Evolutionary conservation across 2,113 vertebrate species (phyloP).

Genomic region (Narcine bancroftii): DNA sequence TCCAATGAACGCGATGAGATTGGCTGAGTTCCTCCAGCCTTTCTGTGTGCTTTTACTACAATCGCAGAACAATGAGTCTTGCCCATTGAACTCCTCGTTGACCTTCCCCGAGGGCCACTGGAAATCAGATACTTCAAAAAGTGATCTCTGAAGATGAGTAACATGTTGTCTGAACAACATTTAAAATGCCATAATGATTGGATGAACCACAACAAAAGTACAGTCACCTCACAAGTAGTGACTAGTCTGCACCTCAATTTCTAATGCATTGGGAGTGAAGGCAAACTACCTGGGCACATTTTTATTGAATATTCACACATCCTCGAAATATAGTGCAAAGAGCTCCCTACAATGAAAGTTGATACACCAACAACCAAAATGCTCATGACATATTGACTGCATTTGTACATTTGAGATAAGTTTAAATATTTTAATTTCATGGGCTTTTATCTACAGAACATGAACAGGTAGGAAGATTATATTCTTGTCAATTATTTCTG

Average conservation of each 20-base stretch:
- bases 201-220: too few species aligned
- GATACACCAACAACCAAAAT: neutral
- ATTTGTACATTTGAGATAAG: neutral
- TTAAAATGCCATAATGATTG: neutral
- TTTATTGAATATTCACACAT: neutral
- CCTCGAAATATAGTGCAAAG: neutral
- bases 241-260: neutral
- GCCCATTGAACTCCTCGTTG: neutral
- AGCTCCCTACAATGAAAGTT: neutral
- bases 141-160: neutral
- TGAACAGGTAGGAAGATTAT: neutral
- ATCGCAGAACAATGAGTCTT: neutral
- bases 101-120: neutral
- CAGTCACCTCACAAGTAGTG: neutral
- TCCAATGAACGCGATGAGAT: too few species aligned
- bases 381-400: neutral
- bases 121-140: neutral
- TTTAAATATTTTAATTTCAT: neutral
- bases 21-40: too few species aligned
- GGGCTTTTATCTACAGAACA: neutral
- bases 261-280: neutral
- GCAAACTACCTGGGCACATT: neutral
- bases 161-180: neutral
- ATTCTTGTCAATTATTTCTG: neutral
- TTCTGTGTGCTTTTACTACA: too few species aligned